Conservation (phyloP, 2,888 invertebrate genomes). For the Lasioglossum vierecki region DNA sequence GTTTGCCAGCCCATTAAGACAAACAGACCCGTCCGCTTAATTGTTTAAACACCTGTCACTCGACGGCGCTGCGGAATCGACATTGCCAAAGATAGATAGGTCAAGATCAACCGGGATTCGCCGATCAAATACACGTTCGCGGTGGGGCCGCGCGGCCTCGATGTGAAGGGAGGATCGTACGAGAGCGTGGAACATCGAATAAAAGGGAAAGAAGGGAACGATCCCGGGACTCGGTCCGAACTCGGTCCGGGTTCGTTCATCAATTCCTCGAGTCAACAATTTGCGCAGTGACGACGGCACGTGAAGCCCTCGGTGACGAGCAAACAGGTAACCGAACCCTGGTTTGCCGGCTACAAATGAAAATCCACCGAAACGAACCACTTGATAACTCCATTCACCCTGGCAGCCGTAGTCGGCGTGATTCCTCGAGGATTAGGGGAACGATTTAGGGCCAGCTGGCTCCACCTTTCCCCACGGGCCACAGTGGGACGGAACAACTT, state of each 20-base stretch:
- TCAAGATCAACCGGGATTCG: slow-evolving; percentile 38
- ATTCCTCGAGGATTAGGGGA: slow-evolving; percentile 55
- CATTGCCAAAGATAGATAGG: slow-evolving; percentile 18
- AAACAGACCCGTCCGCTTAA: slow-evolving; percentile 5
- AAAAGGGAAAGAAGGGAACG: neutral
- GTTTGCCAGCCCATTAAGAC: neutral
- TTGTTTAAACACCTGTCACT: slow-evolving; percentile 55
- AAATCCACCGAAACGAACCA: slow-evolving; percentile 46
- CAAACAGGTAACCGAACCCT: slow-evolving; percentile 59
- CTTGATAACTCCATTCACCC: slow-evolving; percentile 19
- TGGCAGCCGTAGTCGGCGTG: slow-evolving; percentile 45
- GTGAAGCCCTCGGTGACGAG: slow-evolving; percentile 47
- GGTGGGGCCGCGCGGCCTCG: neutral
- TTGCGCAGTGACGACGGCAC: slow-evolving; percentile 39
- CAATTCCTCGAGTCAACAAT: slow-evolving; percentile 68
- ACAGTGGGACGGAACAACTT: neutral
- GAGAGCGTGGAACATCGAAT: slow-evolving; percentile 3
- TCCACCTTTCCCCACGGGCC: neutral
- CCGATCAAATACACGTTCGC: slow-evolving; percentile 34
- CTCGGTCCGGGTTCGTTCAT: slow-evolving; percentile 42
- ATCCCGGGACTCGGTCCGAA: neutral
- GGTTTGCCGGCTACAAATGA: slow-evolving; percentile 32
- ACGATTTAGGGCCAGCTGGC: slow-evolving; percentile 30
- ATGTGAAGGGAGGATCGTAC: neutral
- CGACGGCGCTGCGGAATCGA: slow-evolving; percentile 29